Base-by-base conservation (phyloP, 2,888 invertebrate species). In the Cephus pulcher region DNA sequence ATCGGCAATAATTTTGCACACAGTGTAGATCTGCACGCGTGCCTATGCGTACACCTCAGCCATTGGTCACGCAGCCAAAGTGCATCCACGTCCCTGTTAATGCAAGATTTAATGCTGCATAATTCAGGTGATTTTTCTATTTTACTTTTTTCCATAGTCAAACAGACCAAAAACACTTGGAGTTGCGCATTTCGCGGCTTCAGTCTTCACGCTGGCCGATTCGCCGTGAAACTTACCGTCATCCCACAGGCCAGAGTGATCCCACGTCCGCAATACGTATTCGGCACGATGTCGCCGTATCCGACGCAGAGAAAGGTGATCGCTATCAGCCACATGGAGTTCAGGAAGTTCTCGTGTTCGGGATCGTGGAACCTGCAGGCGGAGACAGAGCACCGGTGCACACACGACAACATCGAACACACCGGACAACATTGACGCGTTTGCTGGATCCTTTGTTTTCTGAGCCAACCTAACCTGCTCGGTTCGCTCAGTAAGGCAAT, bases 311-410 rank as follows among this genome's bases (percentile, higher is more conserved):
- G 96, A 95, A 99, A 99, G 90, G 99, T 99, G 92, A 99, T 98
- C 90, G 98, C 98, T 93, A 99, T 98, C 93, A 99, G 95, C 98
- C 98, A 99, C 97, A 99, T 98, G 90, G 98, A 97, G 94, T 98
- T 98, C 93, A 97, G 95, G 92, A 98, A 95, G 94, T 98, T 98
- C 92, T 97, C 97, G 93, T 98, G 98, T 93, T 97, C 97, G 93
- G 97, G 96, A 92, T 98, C 98, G 94, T 98, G 97, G 94, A 97
- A 97, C 95, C 98, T 98, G 92, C 78, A 77, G 80, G 75, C 73
- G 78, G 74, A 78, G 75, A 78, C 56, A 78, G 75, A 78, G 71
- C 56, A 30, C 78, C 73, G 75, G 75, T 80, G 78, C 76, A 73
- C 76, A 74, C 75, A 75, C 74, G 74, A 71, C 71, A 76, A 80